phyloP scores from a whole-genome alignment of 2,888 invertebrate genomes.

The Gordius sp. region DNA sequence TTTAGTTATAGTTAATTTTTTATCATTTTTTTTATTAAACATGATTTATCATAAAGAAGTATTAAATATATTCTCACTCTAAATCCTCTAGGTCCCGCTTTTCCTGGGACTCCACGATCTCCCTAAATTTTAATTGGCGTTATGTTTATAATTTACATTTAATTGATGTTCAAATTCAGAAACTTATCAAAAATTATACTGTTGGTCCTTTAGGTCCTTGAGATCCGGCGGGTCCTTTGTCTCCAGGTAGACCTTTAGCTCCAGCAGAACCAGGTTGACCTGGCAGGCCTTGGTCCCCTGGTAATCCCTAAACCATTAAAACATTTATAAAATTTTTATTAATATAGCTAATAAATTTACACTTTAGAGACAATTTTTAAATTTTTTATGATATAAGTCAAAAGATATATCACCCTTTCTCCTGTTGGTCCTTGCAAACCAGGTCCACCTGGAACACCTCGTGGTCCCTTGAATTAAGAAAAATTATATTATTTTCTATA shows the following conservation, averaged over 20 bases:
- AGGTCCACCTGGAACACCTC: background rate
- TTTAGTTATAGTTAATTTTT: background rate
- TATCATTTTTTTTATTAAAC: background rate
- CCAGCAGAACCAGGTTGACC: background rate
- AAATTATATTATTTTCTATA: background rate
- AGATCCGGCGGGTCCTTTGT: background rate
- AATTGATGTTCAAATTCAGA: background rate
- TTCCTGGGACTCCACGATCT: background rate
- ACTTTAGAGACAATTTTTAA: background rate
- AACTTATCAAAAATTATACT: background rate
- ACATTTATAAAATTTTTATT: background rate
- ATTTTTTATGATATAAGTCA: background rate
- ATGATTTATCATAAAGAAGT: background rate
- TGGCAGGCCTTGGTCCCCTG: background rate
- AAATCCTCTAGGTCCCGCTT: constrained; percentile 9
- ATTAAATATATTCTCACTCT: background rate
- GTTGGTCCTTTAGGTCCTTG: constrained; percentile 4
- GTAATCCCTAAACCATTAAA: constrained; percentile 1
- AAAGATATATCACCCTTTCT: background rate
- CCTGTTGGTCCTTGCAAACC: constrained; percentile 1
- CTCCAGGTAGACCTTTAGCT: constrained; percentile 3
- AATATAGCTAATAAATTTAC: background rate
- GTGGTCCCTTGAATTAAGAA: background rate
- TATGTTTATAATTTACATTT: constrained; percentile 12
- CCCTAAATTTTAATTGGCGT: constrained; percentile 1